phyloP scores from a whole-genome alignment of 1,140 invertebrate species.

The Wiebesia pumilae region DNA sequence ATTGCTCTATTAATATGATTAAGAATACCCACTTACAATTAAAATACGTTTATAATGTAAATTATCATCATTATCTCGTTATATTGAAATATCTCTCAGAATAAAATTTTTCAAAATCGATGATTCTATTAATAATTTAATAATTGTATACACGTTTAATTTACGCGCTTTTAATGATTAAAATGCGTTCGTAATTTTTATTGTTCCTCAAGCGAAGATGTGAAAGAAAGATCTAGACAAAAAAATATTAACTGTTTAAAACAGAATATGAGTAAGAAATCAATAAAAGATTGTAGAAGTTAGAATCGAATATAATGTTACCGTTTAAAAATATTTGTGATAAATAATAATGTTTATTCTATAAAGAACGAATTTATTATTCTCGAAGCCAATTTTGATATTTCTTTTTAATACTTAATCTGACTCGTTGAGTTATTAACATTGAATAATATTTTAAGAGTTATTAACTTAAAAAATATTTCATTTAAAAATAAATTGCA shows the following conservation, averaged over 20 bases:
- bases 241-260: conserved; percentile 18
- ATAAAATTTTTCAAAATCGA: conserved; percentile 37
- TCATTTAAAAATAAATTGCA: background rate
- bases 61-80: conserved; percentile 53
- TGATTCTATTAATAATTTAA: conserved; percentile 33
- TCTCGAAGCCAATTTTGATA: background rate
- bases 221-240: conserved; percentile 28
- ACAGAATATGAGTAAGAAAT: background rate
- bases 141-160: conserved; percentile 2
- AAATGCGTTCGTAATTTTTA: conserved; percentile 38
- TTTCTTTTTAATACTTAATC: background rate
- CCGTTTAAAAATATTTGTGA: conserved; percentile 14
- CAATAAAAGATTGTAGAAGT: conserved; percentile 23
- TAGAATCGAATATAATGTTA: conserved; percentile 24
- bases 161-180: conserved; percentile 15
- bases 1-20: conserved; percentile 50
- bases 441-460: too few species aligned
- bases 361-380: background rate
- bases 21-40: conserved; percentile 51
- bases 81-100: conserved; percentile 32
- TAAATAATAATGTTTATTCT: background rate
- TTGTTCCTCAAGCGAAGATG: conserved; percentile 12
- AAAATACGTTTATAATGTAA: conserved; percentile 51
- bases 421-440: background rate
- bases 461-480: too few species aligned